Evolutionary conservation across 2,888 invertebrate species (phyloP), one percentile per base, ranked within the genome.

Genomic region (Epinotia bilunana): DNA sequence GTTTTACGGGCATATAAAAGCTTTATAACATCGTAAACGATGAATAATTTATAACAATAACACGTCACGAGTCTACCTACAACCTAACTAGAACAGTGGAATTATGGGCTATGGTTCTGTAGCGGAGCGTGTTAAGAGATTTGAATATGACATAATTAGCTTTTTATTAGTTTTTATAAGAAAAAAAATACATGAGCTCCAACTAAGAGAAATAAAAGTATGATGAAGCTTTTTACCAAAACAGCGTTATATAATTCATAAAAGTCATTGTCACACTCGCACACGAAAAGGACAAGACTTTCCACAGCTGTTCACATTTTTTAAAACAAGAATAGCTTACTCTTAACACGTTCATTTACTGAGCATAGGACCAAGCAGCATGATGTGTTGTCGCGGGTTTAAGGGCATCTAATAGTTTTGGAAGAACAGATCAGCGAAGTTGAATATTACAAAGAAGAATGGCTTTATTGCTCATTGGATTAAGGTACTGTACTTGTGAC

Each of bases 1-100:
- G 65, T 75, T 75, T 75, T 72, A 75, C 57, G 33, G 72, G 28
- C 55, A 57, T 57, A 67, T 74, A 55, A 74, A 74, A 71, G 70
- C 70, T 70, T 74, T 74, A 74, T 64, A 16, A 28, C 53, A 60
- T 74, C 74, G 70, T 74, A 65, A 74, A 74, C 13, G 43, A 70
- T 49, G 53, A 74, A 71, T 70, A 58, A 70, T 74, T 74, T 28
- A 70, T 57, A 74, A 69, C 69, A 63, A 63, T 69, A 74, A 69
- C 49, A 64, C 57, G 39, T 28, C 70, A 71, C 49, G 63, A 74
- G 63, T 65, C 60, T 71, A 16, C 70, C 60, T 65, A 16, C 74
- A 53, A 33, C 28, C 58, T 58, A 65, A 64, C 58, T 72, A 60
- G 39, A 64, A 28, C 63, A 20, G 62, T 20, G 43, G 20, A 57